These are phyloP conservation scores for Protophormia terraenovae DNA, from an alignment of 2,888 invertebrate species.

Conservation along the genomic window DNA sequence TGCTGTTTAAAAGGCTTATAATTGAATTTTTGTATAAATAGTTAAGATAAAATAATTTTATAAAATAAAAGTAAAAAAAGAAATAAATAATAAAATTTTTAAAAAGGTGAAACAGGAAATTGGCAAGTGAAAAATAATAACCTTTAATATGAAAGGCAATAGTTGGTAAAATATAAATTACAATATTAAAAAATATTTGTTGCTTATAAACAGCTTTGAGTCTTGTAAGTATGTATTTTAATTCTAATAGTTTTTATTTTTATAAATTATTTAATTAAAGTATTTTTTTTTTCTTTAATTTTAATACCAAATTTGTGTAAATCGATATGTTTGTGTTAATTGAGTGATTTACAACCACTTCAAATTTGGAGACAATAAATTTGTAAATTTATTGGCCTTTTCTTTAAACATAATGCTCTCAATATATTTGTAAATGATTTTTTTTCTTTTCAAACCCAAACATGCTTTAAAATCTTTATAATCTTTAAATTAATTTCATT, in stretches of 20 bases:
- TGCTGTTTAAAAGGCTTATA: conserved; percentile 28
- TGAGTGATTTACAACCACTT: conserved; percentile 18
- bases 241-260: no score
- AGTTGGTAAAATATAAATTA: background rate
- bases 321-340: background rate
- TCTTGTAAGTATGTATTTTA: background rate
- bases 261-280: background rate
- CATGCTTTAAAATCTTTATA: conserved; percentile 47
- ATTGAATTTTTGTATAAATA: conserved; percentile 46
- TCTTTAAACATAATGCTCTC: background rate
- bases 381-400: conserved; percentile 46
- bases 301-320: background rate
- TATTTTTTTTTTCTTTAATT: background rate
- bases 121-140: background rate
- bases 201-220: no score
- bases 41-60: background rate
- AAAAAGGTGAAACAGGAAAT: background rate
- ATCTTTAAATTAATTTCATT: conserved; percentile 58
- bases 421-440: conserved; percentile 16
- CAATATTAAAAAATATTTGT: background rate
- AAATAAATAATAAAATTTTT: background rate
- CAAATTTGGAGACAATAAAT: conserved; percentile 42
- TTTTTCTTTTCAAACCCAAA: background rate
- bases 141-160: background rate
- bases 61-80: background rate